These are phyloP conservation scores for Petaurus breviceps DNA, from an alignment of 2,113 vertebrate species.

Conservation along the genomic window DNA sequence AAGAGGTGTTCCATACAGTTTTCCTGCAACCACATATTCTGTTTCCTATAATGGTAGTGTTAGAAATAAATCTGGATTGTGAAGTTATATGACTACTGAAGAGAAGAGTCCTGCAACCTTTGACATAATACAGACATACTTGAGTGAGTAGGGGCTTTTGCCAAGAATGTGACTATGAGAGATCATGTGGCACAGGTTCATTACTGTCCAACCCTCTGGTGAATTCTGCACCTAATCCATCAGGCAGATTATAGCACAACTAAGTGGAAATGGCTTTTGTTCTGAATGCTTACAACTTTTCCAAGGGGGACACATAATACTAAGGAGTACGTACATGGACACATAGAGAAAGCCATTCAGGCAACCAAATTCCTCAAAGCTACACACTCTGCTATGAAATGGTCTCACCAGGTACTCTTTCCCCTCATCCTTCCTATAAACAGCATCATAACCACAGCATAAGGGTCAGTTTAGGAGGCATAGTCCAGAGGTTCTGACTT, in stretches of 20 bases:
- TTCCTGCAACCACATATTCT: background rate
- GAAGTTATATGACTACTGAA: background rate
- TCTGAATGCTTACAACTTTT: background rate
- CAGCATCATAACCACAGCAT: background rate
- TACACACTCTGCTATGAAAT: background rate
- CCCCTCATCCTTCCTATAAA: background rate
- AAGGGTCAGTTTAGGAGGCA: background rate
- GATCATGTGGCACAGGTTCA: background rate
- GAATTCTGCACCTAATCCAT: background rate
- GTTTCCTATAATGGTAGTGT: background rate
- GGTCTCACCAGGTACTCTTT: background rate
- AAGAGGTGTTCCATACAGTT: background rate
- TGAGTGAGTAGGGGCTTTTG: background rate
- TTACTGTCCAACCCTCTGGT: background rate
- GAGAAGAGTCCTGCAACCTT: background rate
- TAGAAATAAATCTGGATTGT: background rate
- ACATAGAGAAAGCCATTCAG: background rate
- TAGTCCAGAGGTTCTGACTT: background rate
- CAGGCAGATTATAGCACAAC: background rate
- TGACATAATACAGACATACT: background rate
- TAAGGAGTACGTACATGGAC: too few species aligned
- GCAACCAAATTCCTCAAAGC: background rate
- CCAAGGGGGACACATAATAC: background rate
- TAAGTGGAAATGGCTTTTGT: background rate
- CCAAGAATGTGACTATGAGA: background rate